A percentile compares a stretch with the other conserved stretches of the same genome.
These are phyloP conservation scores for Leptobrachium leishanense DNA, from an alignment of 2,113 vertebrate species.

Conservation along the genomic window DNA sequence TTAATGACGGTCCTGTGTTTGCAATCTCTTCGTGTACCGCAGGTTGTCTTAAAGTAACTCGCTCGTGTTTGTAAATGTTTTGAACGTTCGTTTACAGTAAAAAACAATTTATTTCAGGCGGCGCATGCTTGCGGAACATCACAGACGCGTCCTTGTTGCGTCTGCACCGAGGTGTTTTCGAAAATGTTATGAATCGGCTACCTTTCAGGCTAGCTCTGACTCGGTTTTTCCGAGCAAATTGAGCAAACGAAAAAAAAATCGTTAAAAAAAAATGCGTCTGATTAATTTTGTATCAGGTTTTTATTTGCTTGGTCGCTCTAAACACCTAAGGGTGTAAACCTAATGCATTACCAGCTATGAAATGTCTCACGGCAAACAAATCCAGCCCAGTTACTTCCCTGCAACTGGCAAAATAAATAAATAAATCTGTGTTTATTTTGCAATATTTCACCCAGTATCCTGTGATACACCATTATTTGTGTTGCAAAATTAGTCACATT, in stretches of 20 bases:
- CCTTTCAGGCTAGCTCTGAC: constrained; percentile 11
- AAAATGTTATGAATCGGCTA: constrained; percentile 4
- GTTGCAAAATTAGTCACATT: neutral
- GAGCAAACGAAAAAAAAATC: neutral
- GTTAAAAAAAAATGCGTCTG: neutral
- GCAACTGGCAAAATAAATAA: neutral
- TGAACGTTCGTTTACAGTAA: constrained; percentile 6
- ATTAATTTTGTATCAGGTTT: constrained; percentile 7
- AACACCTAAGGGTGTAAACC: neutral
- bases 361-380: constrained; percentile 2
- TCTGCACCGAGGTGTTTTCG: constrained; percentile 15
- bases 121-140: constrained; percentile 7
- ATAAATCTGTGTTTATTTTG: neutral
- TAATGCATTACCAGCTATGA: neutral
- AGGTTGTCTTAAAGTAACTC: constrained; percentile 1
- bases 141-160: neutral
- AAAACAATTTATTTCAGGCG: neutral
- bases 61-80: constrained; percentile 5
- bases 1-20: constrained; percentile 13
- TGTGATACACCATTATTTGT: constrained; percentile 8
- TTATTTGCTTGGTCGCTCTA: constrained; percentile 19
- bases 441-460: constrained; percentile 4
- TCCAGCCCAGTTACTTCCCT: neutral
- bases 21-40: neutral
- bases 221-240: constrained; percentile 20